A percentile compares a stretch with the other conserved stretches of the same genome.
Evolutionary conservation across 2,888 invertebrate species (phyloP).

Genomic region (Nomada flava): DNA sequence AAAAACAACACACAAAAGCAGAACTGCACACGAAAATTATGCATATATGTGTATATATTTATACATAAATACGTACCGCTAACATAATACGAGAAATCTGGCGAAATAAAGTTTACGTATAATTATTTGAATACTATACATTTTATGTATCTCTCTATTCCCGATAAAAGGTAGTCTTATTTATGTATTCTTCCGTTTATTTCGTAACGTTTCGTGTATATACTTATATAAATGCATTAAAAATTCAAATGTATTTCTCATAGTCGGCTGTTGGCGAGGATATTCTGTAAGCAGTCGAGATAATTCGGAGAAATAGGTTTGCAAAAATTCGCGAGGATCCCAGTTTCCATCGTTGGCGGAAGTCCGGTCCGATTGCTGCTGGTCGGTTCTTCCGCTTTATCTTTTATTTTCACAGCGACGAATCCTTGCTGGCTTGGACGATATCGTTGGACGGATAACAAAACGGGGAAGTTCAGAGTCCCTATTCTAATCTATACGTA

Average conservation of each 20-base stretch:
- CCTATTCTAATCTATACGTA: constrained; percentile 38
- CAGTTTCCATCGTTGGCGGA: constrained; percentile 28
- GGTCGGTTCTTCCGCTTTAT: constrained; percentile 44
- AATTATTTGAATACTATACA: constrained; percentile 67
- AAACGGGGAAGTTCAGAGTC: constrained; percentile 72
- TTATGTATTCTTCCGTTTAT: constrained; percentile 2
- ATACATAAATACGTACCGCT: constrained; percentile 68
- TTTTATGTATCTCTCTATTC: constrained; percentile 67
- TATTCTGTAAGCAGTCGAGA: not conserved
- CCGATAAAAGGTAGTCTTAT: not conserved
- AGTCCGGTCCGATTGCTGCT: constrained; percentile 37
- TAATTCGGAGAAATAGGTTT: not conserved
- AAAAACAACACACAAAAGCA: constrained; percentile 20
- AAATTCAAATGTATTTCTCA: not conserved
- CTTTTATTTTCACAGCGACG: constrained; percentile 36
- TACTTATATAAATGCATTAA: not conserved
- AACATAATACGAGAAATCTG: constrained; percentile 63
- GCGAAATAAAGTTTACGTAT: constrained; percentile 75
- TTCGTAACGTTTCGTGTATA: not conserved
- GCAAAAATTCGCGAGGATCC: not conserved
- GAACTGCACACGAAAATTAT: constrained; percentile 61
- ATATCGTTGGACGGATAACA: constrained; percentile 62
- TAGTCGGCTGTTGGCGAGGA: not conserved
- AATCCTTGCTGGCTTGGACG: constrained; percentile 53
- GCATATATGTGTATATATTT: constrained; percentile 74